Percentiles rank a stretch among this genome's conserved stretches.
These are phyloP conservation scores for Triplophysa tibetana DNA, from an alignment of 2,113 vertebrate species.

Conservation along the genomic window DNA sequence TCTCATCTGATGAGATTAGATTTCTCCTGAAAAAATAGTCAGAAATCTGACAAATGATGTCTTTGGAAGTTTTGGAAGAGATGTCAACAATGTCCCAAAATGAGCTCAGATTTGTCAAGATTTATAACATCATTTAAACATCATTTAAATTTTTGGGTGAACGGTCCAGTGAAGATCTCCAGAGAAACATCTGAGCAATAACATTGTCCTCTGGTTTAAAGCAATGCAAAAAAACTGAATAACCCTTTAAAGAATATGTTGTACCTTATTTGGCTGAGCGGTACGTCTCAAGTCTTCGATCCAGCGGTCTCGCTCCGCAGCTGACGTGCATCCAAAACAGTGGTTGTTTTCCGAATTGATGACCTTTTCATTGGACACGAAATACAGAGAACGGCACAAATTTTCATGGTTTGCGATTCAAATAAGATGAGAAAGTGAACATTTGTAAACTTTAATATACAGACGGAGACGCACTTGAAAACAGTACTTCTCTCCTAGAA, in stretches of 20 bases:
- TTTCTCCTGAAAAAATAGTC: no score
- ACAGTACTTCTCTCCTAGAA: constrained; percentile 87
- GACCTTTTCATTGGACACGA: constrained; percentile 67
- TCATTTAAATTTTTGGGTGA: no score
- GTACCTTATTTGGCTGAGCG: constrained; percentile 87
- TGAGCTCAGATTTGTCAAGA: no score
- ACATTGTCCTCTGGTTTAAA: no score
- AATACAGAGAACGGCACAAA: background rate
- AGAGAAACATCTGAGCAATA: no score
- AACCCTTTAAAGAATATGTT: background rate
- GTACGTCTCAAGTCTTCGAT: constrained; percentile 87
- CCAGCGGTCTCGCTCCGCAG: constrained; percentile 90
- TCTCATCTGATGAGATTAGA: no score
- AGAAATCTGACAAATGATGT: no score
- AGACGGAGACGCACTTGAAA: constrained; percentile 80
- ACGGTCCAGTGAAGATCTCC: no score
- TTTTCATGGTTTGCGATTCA: background rate
- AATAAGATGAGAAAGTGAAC: background rate
- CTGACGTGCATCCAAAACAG: constrained; percentile 86
- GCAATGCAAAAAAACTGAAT: background rate
- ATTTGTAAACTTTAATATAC: background rate
- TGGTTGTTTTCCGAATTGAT: constrained; percentile 81
- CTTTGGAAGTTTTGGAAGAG: no score
- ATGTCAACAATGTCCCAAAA: no score
- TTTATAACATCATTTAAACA: no score